Conservation (phyloP, 2,113 vertebrate genomes). For the Phaetusa simplex region DNA sequence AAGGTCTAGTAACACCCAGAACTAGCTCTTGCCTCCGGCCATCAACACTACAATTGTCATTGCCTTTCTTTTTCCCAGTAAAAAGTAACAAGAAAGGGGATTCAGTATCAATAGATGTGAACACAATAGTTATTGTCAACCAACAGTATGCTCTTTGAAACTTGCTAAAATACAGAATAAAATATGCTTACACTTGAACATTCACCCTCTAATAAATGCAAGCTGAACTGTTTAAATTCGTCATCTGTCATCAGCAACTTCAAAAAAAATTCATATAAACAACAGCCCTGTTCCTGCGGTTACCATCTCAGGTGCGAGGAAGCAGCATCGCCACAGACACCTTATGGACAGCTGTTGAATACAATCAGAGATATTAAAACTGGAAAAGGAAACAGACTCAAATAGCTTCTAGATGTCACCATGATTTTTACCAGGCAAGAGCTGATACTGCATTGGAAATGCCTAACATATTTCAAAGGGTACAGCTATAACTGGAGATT, state of each 20-base stretch:
- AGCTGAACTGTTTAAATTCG: background rate
- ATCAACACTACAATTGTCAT: background rate
- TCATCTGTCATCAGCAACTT: background rate
- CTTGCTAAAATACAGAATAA: background rate
- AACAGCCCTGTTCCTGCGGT: background rate
- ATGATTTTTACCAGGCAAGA: background rate
- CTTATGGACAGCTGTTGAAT: background rate
- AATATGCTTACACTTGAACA: background rate
- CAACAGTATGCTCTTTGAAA: background rate
- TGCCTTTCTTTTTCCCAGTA: background rate
- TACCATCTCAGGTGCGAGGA: background rate
- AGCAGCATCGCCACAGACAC: background rate
- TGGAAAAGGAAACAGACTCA: background rate
- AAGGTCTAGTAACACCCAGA: background rate
- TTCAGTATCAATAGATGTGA: background rate
- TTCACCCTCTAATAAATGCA: background rate
- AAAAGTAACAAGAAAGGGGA: background rate
- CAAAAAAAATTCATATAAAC: background rate
- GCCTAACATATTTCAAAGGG: background rate
- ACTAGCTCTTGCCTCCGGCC: background rate
- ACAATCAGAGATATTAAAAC: background rate
- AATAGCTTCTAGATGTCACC: background rate
- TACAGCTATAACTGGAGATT: background rate
- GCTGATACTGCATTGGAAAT: background rate
- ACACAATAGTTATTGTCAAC: background rate